Base-by-base conservation (phyloP, 1,140 invertebrate species). In the Heliconius himera region DNA sequence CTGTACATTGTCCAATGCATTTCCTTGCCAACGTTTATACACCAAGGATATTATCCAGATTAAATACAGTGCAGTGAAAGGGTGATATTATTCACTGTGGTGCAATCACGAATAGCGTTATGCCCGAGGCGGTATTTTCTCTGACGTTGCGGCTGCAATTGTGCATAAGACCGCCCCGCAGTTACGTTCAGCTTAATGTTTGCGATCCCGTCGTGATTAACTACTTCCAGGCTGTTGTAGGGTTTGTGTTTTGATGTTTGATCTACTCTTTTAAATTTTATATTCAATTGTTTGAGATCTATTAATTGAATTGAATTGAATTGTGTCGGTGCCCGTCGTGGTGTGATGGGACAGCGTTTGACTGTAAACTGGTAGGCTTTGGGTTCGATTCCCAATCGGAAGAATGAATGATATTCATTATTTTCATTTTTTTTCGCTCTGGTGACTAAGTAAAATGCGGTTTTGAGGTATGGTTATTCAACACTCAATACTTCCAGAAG, bases 91-190 rank as follows among this genome's bases (percentile, higher is more conserved):
- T 75, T 75, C 74, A 36, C 74, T 16, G 49, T n/a, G 41, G 70
- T 8, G 66, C 41, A 71, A 77, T 71, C 46, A 41, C 29, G 70
- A 71, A 71, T 51, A 51, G 70, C 66, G 54, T 77, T 77, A 46
- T 66, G 60, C 76, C n/a, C 18, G 76, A 26, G 46, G 49, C 74
- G 74, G 74, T n/a, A 75, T 66, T 66, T n/a, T 1, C 56, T 60
- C 51, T 38, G 74, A 66, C 56, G 46, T 51, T 71, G 76, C 26
- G 70, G 70, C 46, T 77, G 70, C 70, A 77, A 75, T 75, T 75
- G 49, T 75, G 54, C 74, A 29, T 75, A 56, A 66, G 60, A 29
- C 60, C 60, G 36, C 54, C 74, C 70, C 1, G 29, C 22, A 38
- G 70, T 71, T 71, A n/a, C 8, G 36, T 38, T 71, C 20, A 36